Base-by-base conservation (phyloP, 2,113 vertebrate species). In the Bettongia penicillata region DNA sequence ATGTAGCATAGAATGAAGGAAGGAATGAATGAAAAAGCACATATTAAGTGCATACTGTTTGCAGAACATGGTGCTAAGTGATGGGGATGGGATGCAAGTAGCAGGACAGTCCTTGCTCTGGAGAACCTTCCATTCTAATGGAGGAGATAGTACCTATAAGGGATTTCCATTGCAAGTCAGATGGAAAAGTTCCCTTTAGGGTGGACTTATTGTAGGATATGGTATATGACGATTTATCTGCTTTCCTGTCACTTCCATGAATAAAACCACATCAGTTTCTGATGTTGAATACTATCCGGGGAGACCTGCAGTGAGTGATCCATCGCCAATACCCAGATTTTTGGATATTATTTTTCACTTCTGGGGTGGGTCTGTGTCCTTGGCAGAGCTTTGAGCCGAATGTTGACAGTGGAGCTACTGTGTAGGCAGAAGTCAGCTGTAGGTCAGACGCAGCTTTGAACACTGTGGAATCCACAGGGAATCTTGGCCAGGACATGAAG, bases 401-500 rank as follows among this genome's bases (percentile, higher is more conserved):
- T 50, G 90, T 51, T 0, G 28, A 93, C 37, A 25, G 91, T 2
- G 0, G 1, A 14, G 68, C 31, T 55, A n/a, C 91, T 95, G 19
- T 48, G 53, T 12, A 43, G 91, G 92, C 95, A 89, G 91, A 55
- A 90, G 95, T 57, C 92, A 93, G 51, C 84, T 94, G 48, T 37
- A 77, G 84, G 92, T 96, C 94, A 94, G 61, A 93, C 7, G 0
- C 3, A 22, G 93, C 57, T 51, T 53, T 61, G 93, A 57, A 94
- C 91, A 10, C 0, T 0, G 0, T 2, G 91, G 95, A 16, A 90
- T 95, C 91, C 37, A 61, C 61, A 22, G 92, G 91, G 91, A 53
- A 53, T 96, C 92, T 51, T 95, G 93, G 57, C 8, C 4, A 52
- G 84, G 51, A 3, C 50, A 4, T 89, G 55, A 53, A 61, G 57